Evolutionary conservation across 2,888 invertebrate genomes (phyloP).

Genomic region (Zonitis immaculata): DNA sequence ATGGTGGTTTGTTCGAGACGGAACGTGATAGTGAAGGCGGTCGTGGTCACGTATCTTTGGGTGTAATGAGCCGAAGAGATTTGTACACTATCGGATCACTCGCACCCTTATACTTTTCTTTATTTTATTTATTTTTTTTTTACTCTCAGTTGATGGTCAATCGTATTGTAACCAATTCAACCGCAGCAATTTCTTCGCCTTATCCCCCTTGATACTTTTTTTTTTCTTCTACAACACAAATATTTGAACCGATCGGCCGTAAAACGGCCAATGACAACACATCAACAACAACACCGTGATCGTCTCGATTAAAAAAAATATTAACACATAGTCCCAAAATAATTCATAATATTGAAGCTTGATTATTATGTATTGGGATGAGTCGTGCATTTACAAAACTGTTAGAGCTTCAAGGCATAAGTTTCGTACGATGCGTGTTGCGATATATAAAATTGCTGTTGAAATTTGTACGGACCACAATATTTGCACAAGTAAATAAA

Average conservation of each 20-base stretch:
- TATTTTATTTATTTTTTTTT: not conserved
- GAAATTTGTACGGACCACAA: slow-evolving; percentile 12
- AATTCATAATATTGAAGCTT: not conserved
- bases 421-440: slow-evolving; percentile 8
- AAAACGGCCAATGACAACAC: slow-evolving; percentile 3
- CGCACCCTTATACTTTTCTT: slow-evolving; percentile 25
- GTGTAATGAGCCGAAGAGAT: slow-evolving; percentile 41
- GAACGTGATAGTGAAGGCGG: slow-evolving; percentile 11
- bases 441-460: slow-evolving; percentile 4
- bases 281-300: not conserved
- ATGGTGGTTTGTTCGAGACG: not conserved
- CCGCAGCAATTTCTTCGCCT: slow-evolving; percentile 25
- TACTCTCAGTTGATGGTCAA: slow-evolving; percentile 26
- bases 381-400: not conserved
- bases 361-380: not conserved
- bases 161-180: slow-evolving; percentile 34
- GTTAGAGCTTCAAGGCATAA: not conserved
- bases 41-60: slow-evolving; percentile 25
- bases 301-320: not conserved
- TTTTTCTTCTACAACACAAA: slow-evolving; percentile 23
- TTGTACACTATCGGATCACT: slow-evolving; percentile 43
- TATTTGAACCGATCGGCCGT: slow-evolving; percentile 26
- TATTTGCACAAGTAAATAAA: slow-evolving; percentile 18
- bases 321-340: not conserved
- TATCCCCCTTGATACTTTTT: slow-evolving; percentile 12